Percentiles rank a stretch among this genome's conserved stretches.
Conservation (phyloP, 37 sponge, comb jelly and placozoan species). For the Ephydatia muelleri region DNA sequence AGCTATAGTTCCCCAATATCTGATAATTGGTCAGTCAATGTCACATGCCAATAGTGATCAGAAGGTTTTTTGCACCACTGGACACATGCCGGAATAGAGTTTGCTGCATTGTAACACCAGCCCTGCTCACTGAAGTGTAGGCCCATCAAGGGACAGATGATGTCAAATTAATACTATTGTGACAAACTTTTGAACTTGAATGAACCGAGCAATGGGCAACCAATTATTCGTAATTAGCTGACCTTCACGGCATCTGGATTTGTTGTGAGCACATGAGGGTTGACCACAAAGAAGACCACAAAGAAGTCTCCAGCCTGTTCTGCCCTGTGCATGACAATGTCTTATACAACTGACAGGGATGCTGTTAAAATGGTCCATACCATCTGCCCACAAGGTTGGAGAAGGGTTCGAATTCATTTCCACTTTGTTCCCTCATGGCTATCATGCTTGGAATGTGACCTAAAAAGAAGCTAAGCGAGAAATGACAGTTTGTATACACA, state of each 20-base stretch:
- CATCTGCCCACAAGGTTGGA: background rate
- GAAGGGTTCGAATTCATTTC: background rate
- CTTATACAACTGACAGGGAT: background rate
- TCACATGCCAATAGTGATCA: too few relatives aligned
- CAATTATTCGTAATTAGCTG: too few relatives aligned
- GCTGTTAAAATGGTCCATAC: background rate
- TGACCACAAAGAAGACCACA: background rate
- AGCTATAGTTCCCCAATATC: background rate
- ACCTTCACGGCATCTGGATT: background rate
- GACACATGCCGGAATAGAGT: too few relatives aligned
- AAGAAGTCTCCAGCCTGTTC: background rate
- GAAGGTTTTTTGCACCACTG: too few relatives aligned
- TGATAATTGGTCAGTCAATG: background rate
- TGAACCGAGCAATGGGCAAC: too few relatives aligned
- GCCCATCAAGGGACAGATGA: too few relatives aligned
- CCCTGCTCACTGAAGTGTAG: too few relatives aligned
- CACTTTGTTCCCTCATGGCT: background rate
- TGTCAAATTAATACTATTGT: background rate
- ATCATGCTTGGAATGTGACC: background rate
- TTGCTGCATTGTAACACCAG: too few relatives aligned
- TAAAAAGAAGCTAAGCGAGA: background rate
- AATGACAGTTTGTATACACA: too few relatives aligned
- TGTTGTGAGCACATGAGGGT: background rate
- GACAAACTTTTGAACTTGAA: background rate
- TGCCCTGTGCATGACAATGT: background rate